Evolutionary conservation across 2,797 vertebrate species (phyloP).

Genomic region (Esox masquinongy): DNA sequence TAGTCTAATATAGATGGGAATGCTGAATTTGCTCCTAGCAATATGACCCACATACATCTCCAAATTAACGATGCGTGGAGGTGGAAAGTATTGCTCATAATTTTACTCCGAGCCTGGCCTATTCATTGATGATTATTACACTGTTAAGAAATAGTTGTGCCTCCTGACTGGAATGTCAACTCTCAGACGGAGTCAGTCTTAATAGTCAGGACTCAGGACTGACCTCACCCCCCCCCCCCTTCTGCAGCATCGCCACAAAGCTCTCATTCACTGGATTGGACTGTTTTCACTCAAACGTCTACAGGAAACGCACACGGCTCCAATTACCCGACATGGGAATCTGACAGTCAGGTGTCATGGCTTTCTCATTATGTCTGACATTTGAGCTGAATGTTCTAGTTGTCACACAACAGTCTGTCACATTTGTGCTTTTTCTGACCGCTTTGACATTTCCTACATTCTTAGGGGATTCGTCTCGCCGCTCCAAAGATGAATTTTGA

Average conservation of each 20-base stretch:
- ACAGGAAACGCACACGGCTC: background rate
- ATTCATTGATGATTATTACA: background rate
- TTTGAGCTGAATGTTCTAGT: background rate
- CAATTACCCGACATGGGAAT: conserved; percentile 6
- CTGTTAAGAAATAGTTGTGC: conserved; percentile 2
- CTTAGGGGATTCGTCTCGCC: background rate
- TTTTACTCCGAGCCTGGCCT: background rate
- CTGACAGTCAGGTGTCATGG: background rate
- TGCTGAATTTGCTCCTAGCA: background rate
- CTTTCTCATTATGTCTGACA: conserved; percentile 10
- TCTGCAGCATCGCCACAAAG: background rate
- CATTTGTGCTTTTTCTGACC: background rate
- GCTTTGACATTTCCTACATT: background rate
- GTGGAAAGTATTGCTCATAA: background rate
- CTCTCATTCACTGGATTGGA: background rate
- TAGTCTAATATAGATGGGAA: background rate
- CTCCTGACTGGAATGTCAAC: background rate
- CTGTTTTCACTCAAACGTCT: background rate
- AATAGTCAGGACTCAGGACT: background rate
- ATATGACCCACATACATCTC: background rate
- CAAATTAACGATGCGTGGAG: background rate
- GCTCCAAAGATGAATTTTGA: conserved; percentile 61
- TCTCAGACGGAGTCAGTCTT: background rate
- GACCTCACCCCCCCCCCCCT: background rate
- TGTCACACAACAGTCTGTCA: background rate